A percentile compares a stretch with the other conserved stretches of the same genome.
These are phyloP conservation scores for Parascotia fuliginaria DNA, from an alignment of 2,888 invertebrate species.

Conservation along the genomic window DNA sequence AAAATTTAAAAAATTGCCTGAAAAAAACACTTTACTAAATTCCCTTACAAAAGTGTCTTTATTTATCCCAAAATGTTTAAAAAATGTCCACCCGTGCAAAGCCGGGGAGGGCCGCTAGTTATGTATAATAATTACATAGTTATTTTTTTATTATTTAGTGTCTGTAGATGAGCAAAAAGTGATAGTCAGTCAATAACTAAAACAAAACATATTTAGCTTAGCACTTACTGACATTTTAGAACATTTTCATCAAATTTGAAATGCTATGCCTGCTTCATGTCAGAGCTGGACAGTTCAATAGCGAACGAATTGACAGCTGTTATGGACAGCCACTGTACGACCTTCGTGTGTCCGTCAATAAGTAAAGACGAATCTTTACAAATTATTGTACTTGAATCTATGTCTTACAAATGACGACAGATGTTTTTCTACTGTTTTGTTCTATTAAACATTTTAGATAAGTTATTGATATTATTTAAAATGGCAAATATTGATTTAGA, in stretches of 20 bases:
- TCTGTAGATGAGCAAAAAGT: too few relatives aligned
- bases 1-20: too few relatives aligned
- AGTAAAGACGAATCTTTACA: neutral
- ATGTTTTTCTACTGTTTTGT: neutral
- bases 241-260: conserved; percentile 1
- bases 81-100: too few relatives aligned
- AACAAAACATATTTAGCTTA: neutral
- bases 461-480: too few relatives aligned
- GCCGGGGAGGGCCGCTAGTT: too few relatives aligned
- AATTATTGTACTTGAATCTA: neutral
- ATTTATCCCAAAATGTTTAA: too few relatives aligned
- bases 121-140: too few relatives aligned
- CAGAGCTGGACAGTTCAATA: conserved; percentile 5
- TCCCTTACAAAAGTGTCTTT: too few relatives aligned
- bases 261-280: conserved; percentile 1
- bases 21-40: too few relatives aligned
- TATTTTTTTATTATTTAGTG: too few relatives aligned
- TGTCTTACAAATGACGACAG: neutral
- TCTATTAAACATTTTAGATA: too few relatives aligned
- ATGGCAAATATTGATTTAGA: too few relatives aligned
- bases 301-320: neutral
- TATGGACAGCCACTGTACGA: neutral
- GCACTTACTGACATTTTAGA: neutral
- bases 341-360: conserved; percentile 5
- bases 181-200: neutral